phyloP scores from a whole-genome alignment of 2,888 invertebrate species.

The Ichneumoninae sp. region DNA sequence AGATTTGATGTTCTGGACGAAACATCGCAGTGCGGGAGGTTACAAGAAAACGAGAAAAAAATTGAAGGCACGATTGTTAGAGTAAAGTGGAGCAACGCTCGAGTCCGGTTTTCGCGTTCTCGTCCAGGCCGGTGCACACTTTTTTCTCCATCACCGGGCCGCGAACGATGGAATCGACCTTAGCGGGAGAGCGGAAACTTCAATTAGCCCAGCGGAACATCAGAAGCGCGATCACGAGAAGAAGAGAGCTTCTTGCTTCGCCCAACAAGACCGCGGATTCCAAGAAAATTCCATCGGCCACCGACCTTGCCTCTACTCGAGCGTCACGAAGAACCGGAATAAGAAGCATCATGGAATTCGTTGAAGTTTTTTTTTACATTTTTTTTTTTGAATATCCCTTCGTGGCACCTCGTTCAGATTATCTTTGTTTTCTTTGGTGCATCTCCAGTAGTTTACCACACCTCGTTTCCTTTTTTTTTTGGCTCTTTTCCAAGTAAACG shows the following conservation, averaged over 20 bases:
- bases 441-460: not conserved
- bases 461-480: not conserved
- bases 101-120: conserved; percentile 26
- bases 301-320: conserved; percentile 20
- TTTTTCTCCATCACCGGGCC: conserved; percentile 10
- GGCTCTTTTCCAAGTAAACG: not conserved
- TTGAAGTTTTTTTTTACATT: conserved; percentile 16
- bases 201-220: conserved; percentile 53
- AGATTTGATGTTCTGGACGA: not conserved
- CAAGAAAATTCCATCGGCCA: conserved; percentile 27
- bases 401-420: conserved; percentile 9
- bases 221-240: conserved; percentile 33
- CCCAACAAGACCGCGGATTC: conserved; percentile 21
- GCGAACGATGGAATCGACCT: conserved; percentile 24
- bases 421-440: not conserved
- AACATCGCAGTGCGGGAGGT: conserved; percentile 14
- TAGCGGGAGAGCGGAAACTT: conserved; percentile 53
- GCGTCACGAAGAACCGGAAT: not conserved
- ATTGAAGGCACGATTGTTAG: conserved; percentile 29
- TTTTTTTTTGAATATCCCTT: not conserved
- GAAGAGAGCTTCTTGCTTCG: conserved; percentile 23
- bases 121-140: conserved; percentile 18
- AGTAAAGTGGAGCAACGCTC: conserved; percentile 31
- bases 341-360: conserved; percentile 10
- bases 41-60: conserved; percentile 8